Evolutionary conservation across 2,888 invertebrate species (phyloP).

Genomic region (Spatulosminthurus flaviceps): DNA sequence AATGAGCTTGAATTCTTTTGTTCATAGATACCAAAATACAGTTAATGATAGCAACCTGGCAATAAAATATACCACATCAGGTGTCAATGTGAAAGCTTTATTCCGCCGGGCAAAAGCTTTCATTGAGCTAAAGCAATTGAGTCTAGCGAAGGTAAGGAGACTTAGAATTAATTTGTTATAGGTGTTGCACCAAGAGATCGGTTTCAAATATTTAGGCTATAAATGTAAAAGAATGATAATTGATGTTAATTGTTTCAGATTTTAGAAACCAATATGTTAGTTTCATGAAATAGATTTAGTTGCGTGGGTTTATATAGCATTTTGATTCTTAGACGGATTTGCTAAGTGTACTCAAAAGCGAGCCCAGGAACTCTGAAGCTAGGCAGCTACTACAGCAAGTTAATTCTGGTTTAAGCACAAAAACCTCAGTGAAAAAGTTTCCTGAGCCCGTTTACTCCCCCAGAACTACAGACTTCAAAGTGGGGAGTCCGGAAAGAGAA

Average conservation of each 20-base stretch:
- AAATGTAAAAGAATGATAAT: too few relatives aligned
- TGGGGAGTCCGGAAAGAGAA: neutral
- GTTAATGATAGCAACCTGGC: slow-evolving; percentile 85
- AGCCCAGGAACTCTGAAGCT: slow-evolving; percentile 56
- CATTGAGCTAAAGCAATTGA: slow-evolving; percentile 75
- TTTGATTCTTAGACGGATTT: slow-evolving; percentile 49
- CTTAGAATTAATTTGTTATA: too few relatives aligned
- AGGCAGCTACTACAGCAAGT: slow-evolving; percentile 50
- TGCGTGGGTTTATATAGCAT: too few relatives aligned
- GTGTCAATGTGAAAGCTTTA: slow-evolving; percentile 78
- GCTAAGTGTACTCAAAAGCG: slow-evolving; percentile 48
- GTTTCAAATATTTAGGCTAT: too few relatives aligned
- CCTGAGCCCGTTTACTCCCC: slow-evolving; percentile 9
- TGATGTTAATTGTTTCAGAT: too few relatives aligned
- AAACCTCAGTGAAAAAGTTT: slow-evolving; percentile 45
- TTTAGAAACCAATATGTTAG: too few relatives aligned
- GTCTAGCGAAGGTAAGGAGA: slow-evolving; percentile 74
- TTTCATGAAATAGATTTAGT: too few relatives aligned
- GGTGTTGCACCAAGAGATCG: too few relatives aligned
- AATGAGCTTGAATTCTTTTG: too few relatives aligned
- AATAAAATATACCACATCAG: slow-evolving; percentile 78
- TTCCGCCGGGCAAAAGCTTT: slow-evolving; percentile 82
- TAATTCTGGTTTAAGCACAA: slow-evolving; percentile 33
- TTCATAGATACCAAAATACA: slow-evolving; percentile 73
- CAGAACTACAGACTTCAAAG: neutral